Conservation (phyloP, 2,113 vertebrate species). For the Pluvialis apricaria region DNA sequence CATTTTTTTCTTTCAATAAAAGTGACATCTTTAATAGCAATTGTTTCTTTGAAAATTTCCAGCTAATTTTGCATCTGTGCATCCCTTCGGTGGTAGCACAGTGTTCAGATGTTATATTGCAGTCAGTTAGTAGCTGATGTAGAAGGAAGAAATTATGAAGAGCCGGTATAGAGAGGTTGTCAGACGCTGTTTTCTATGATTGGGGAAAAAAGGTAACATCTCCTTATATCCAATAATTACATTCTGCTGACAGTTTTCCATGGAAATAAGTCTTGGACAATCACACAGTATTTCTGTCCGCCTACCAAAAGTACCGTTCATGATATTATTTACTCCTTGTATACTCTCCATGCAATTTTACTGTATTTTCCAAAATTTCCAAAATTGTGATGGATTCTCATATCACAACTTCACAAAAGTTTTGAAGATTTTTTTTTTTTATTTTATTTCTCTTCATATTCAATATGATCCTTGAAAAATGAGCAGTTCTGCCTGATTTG, state of each 20-base stretch:
- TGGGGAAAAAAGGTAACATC: background rate
- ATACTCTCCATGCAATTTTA: background rate
- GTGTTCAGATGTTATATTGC: background rate
- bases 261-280: background rate
- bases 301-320: background rate
- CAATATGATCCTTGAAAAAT: background rate
- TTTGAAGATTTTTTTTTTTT: background rate
- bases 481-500: background rate
- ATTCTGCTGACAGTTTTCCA: background rate
- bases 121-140: background rate
- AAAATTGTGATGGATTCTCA: background rate
- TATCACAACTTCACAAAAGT: background rate
- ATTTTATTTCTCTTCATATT: background rate
- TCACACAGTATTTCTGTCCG: background rate
- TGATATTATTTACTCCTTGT: background rate
- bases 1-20: background rate
- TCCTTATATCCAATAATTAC: background rate
- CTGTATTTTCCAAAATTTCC: background rate
- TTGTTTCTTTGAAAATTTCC: background rate
- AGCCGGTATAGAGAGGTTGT: background rate
- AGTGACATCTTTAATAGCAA: background rate
- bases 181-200: background rate
- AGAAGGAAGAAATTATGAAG: background rate
- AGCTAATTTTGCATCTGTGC: background rate
- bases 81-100: fast-evolving